Percentiles rank a stretch among this genome's conserved stretches.
phyloP scores from a whole-genome alignment of 2,888 invertebrate genomes.

The Dynastes hyllus region DNA sequence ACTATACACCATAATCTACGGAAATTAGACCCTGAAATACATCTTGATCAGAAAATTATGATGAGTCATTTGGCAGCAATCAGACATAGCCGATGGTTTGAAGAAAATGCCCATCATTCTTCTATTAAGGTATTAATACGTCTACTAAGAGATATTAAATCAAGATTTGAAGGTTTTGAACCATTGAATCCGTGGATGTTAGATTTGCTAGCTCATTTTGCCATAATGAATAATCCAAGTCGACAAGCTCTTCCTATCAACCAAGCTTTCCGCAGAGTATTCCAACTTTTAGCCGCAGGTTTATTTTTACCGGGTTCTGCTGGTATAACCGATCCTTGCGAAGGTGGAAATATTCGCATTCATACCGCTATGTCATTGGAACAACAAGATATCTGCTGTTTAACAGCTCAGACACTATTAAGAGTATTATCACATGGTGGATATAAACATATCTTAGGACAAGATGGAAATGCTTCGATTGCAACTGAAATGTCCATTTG shows the following conservation, averaged over 20 bases:
- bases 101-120: constrained; percentile 97
- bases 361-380: constrained; percentile 93
- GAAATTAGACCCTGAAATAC: constrained; percentile 92
- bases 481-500: constrained; percentile 94
- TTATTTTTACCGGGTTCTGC: constrained; percentile 96
- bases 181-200: constrained; percentile 97
- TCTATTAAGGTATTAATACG: constrained; percentile 94
- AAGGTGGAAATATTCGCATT: constrained; percentile 89
- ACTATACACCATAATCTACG: constrained; percentile 95
- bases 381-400: constrained; percentile 94
- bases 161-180: constrained; percentile 91
- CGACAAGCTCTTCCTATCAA: constrained; percentile 94
- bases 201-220: constrained; percentile 95
- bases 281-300: constrained; percentile 94
- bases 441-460: constrained; percentile 90
- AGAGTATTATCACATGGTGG: constrained; percentile 95
- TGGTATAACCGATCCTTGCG: constrained; percentile 95
- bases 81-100: constrained; percentile 97
- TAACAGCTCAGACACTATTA: constrained; percentile 94
- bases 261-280: constrained; percentile 90
- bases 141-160: constrained; percentile 92
- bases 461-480: constrained; percentile 74
- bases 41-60: constrained; percentile 83
- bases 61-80: constrained; percentile 95
- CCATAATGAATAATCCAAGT: constrained; percentile 96